These are phyloP conservation scores for Noctua comes DNA, from an alignment of 2,888 invertebrate species.

Conservation along the genomic window DNA sequence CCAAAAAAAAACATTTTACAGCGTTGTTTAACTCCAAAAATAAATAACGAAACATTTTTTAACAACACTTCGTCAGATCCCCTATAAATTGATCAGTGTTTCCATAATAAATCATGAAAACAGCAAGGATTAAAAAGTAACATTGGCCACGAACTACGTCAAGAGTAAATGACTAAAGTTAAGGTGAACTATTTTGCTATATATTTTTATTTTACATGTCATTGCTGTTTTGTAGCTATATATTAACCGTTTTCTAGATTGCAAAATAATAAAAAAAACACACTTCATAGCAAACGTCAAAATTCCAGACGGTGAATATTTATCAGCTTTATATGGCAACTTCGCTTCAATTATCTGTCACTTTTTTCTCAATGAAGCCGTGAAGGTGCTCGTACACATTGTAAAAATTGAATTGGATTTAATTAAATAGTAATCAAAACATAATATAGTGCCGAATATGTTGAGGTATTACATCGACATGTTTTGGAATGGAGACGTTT, in stretches of 20 bases:
- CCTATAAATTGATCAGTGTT: neutral
- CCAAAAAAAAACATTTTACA: neutral
- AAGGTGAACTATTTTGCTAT: too few species aligned
- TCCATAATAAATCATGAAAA: neutral
- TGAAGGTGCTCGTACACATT: slow-evolving; percentile 60
- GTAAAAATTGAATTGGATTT: slow-evolving; percentile 56
- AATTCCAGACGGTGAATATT: neutral
- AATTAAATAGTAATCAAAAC: slow-evolving; percentile 51
- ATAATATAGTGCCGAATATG: slow-evolving; percentile 75
- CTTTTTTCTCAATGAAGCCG: slow-evolving; percentile 67
- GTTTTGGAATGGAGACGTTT: slow-evolving; percentile 96
- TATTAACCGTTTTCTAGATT: neutral
- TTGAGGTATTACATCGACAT: slow-evolving; percentile 84
- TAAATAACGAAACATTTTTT: too few species aligned
- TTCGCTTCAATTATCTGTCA: slow-evolving; percentile 55
- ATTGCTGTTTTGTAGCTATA: neutral
- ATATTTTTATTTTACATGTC: neutral
- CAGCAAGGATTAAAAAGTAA: neutral
- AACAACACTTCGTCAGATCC: neutral
- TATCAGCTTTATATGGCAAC: slow-evolving; percentile 44
- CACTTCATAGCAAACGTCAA: neutral
- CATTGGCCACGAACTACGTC: too few species aligned
- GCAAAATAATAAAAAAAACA: neutral
- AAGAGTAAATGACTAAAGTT: too few species aligned
- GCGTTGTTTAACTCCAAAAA: neutral